Conservation (phyloP, 1,140 invertebrate species). For the Uloborus diversus region DNA sequence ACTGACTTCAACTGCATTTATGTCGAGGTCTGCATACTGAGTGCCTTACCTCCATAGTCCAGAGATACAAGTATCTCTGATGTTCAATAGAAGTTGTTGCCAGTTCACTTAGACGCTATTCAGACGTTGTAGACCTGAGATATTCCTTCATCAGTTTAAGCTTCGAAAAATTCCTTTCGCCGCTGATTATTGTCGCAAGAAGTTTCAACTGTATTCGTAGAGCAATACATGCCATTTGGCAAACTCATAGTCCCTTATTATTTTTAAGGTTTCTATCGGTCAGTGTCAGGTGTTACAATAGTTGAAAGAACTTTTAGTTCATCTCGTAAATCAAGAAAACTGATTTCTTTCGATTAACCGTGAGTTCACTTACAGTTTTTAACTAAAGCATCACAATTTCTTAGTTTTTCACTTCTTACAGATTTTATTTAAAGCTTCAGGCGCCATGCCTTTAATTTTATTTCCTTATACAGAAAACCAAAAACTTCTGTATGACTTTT, state of each 20-base stretch:
- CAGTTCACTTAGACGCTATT: neutral
- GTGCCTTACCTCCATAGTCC: no score
- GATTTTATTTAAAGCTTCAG: neutral
- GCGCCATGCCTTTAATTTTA: neutral
- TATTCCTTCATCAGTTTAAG: neutral
- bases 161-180: neutral
- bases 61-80: neutral
- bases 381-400: no score
- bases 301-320: neutral
- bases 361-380: no score
- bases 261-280: neutral
- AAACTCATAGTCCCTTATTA: neutral
- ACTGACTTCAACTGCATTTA: no score
- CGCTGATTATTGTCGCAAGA: neutral
- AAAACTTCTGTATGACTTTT: neutral
- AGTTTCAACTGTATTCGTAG: neutral
- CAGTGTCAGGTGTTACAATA: neutral
- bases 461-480: neutral
- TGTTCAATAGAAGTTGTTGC: neutral
- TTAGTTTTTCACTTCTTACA: neutral
- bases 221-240: neutral
- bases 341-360: neutral
- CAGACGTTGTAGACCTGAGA: neutral
- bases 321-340: neutral
- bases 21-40: no score